phyloP scores from a whole-genome alignment of 2,797 vertebrate genomes.

The Erethizon dorsatum region DNA sequence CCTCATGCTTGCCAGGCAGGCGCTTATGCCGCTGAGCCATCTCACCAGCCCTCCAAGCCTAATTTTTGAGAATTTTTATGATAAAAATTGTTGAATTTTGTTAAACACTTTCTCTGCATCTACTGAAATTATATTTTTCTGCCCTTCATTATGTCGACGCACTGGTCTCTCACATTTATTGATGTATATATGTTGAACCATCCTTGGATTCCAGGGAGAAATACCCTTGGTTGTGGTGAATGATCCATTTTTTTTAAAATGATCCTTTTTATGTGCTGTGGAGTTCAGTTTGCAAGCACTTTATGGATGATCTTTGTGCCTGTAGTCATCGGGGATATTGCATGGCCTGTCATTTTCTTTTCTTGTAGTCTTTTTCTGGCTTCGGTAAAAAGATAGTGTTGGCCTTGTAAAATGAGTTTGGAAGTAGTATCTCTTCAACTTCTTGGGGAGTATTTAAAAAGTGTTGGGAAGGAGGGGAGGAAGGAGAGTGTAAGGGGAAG shows the following conservation, averaged over 20 bases:
- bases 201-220: neutral
- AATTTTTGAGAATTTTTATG: no score
- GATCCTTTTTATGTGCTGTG: neutral
- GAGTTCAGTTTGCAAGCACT: neutral
- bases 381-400: no score
- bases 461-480: no score
- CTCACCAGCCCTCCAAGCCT: no score
- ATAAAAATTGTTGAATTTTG: no score
- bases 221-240: neutral
- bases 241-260: no score
- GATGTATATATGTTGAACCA: neutral
- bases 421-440: no score
- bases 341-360: neutral
- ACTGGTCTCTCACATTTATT: neutral
- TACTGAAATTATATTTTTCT: neutral
- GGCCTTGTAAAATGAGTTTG: no score
- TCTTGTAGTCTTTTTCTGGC: neutral
- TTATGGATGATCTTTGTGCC: neutral
- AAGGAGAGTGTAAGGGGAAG: no score
- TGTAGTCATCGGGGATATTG: neutral
- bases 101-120: neutral
- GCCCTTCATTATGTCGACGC: neutral
- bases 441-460: no score
- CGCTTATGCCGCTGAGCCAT: no score
- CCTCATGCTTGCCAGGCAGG: no score